These are phyloP conservation scores for Netelia fuscicornis DNA, from an alignment of 2,888 invertebrate genomes.

Conservation along the genomic window DNA sequence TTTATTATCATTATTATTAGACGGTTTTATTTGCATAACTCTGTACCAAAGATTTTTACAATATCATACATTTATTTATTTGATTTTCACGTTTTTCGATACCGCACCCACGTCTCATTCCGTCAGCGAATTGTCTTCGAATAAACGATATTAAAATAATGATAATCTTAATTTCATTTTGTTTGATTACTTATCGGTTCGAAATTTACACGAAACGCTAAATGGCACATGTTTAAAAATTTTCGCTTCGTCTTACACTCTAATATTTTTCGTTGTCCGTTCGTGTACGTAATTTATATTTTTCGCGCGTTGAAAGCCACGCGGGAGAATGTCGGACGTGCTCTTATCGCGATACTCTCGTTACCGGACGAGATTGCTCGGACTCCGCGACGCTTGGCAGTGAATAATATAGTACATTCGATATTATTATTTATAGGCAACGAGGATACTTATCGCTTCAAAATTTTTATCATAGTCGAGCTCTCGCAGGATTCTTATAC, in stretches of 20 bases:
- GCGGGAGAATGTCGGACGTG: neutral
- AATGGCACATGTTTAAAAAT: neutral
- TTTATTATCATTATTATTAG: neutral
- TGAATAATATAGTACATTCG: constrained; percentile 54
- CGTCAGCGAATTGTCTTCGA: constrained; percentile 17
- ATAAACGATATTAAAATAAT: neutral
- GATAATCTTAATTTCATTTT: neutral
- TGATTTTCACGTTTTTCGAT: constrained; percentile 43
- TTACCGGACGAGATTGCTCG: constrained; percentile 49
- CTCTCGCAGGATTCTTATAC: constrained; percentile 21
- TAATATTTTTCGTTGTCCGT: constrained; percentile 3
- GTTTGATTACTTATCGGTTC: neutral
- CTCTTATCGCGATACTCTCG: constrained; percentile 51
- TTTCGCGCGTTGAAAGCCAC: constrained; percentile 49
- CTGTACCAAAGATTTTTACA: too few species aligned
- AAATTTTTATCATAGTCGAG: constrained; percentile 24
- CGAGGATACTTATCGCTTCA: constrained; percentile 41
- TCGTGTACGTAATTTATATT: constrained; percentile 43
- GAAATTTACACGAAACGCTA: too few species aligned
- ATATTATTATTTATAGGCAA: constrained; percentile 60
- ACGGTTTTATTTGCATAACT: too few species aligned
- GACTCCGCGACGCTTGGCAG: constrained; percentile 26
- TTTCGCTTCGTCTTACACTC: constrained; percentile 30
- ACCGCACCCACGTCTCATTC: constrained; percentile 26
- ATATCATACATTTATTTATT: neutral